Evolutionary conservation across 2,888 invertebrate species (phyloP), one percentile per base, ranked within the genome.

Genomic region (Eupithecia centaureata): DNA sequence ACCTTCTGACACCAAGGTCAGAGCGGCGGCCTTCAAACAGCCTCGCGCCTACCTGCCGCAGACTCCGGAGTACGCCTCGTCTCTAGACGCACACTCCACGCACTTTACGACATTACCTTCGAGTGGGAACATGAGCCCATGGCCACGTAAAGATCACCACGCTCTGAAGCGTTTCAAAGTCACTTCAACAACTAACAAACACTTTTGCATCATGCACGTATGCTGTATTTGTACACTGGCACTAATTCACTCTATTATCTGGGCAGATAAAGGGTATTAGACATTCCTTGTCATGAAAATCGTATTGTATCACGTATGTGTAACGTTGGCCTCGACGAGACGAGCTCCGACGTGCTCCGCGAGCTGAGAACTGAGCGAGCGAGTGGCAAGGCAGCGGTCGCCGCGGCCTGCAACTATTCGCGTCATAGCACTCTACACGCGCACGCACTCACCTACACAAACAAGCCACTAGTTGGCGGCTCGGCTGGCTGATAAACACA

Each of bases 1-100:
- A 92, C 91, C 92, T 91, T 91, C 88, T 86, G 87, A 83, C 87
- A 88, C 82, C 89, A 93, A 93, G 93, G 93, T 93, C 93, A 90
- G 84, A 85, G 82, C 87, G 88, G 86, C 91, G 92, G 93, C 93
- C 93, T 93, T 92, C 93, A 90, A 86, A 88, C 88, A 89, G 90
- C 88, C 91, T 62, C 88, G 90, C 57, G 32, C 86, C 89, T 88
- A 87, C 86, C 80, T 85, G 80, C 82, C 85, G 81, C 84, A 82
- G 84, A 79, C 86, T 87, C 83, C 85, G 80, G 79, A 79, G 76
- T 79, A 82, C 82, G 85, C 84, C 84, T 86, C 83, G 79, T 83
- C 84, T 85, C 83, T 78, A 83, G 79, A 82, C 80, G 77, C 80
- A 82, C 75, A 47, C 81, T 82, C 75, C 82, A 81, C 80, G 79